Evolutionary conservation across 2,113 vertebrate species (phyloP).

Genomic region (Antigone vipio): DNA sequence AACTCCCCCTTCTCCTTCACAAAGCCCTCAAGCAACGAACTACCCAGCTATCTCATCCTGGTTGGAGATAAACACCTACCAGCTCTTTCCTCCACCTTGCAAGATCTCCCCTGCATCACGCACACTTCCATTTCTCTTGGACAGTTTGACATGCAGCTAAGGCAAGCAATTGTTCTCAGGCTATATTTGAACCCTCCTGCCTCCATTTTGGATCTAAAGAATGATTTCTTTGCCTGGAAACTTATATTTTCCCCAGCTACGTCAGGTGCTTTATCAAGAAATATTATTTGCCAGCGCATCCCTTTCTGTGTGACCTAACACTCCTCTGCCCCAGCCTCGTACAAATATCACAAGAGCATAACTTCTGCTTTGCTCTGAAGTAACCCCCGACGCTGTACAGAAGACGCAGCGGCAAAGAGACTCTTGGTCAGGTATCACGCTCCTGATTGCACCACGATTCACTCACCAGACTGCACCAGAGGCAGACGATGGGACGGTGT

Average conservation of each 20-base stretch:
- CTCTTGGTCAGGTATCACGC: rapidly evolving
- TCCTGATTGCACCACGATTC: rapidly evolving
- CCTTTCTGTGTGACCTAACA: neutral
- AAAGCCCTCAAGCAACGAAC: neutral
- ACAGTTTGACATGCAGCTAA: neutral
- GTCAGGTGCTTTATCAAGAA: neutral
- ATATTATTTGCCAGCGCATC: neutral
- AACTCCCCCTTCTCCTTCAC: neutral
- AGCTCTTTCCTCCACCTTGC: neutral
- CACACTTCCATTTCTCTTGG: neutral
- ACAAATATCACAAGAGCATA: neutral
- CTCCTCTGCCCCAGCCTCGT: neutral
- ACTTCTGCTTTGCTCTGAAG: neutral
- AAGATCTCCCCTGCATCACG: neutral
- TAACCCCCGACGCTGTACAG: neutral
- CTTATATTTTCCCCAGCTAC: neutral
- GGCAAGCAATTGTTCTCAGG: neutral
- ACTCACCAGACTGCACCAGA: neutral
- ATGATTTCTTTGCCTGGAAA: neutral
- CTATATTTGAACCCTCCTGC: neutral
- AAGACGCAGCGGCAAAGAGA: neutral
- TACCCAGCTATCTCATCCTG: neutral
- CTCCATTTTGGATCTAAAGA: neutral
- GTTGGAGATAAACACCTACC: neutral
- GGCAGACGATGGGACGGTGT: neutral